These are phyloP conservation scores for Drosophila repleta DNA, from an alignment of 1,140 invertebrate genomes.

Conservation along the genomic window DNA sequence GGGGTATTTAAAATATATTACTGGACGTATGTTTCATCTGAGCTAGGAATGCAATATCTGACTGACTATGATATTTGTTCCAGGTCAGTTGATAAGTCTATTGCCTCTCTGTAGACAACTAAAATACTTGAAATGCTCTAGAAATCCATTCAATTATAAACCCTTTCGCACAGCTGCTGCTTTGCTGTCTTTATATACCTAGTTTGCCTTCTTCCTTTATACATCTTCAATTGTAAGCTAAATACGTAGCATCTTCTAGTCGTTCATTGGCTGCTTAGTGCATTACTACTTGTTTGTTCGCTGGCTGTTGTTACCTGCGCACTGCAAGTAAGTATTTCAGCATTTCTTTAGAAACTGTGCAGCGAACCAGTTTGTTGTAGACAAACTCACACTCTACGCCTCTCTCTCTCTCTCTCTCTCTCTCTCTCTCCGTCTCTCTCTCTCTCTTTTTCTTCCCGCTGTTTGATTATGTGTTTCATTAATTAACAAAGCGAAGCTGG, in stretches of 20 bases:
- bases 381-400: not conserved
- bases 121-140: too few relatives aligned
- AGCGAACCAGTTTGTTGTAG: constrained; percentile 34
- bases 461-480: constrained; percentile 36
- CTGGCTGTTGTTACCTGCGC: constrained; percentile 32
- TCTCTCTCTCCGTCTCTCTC: not conserved
- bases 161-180: too few relatives aligned
- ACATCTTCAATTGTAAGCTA: too few relatives aligned
- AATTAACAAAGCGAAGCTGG: constrained; percentile 38
- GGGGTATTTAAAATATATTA: too few relatives aligned
- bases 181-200: too few relatives aligned
- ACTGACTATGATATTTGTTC: too few relatives aligned
- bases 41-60: too few relatives aligned
- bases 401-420: not conserved
- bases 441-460: not conserved
- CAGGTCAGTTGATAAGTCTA: too few relatives aligned
- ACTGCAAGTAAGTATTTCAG: constrained; percentile 35
- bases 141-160: too few relatives aligned
- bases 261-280: not conserved
- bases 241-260: not conserved
- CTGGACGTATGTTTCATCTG: too few relatives aligned
- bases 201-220: too few relatives aligned
- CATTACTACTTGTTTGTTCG: constrained; percentile 19
- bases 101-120: too few relatives aligned
- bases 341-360: constrained; percentile 60